Percentiles rank a stretch among this genome's conserved stretches.
phyloP scores from a whole-genome alignment of 2,797 vertebrate species.

The Aeoliscus strigatus region DNA sequence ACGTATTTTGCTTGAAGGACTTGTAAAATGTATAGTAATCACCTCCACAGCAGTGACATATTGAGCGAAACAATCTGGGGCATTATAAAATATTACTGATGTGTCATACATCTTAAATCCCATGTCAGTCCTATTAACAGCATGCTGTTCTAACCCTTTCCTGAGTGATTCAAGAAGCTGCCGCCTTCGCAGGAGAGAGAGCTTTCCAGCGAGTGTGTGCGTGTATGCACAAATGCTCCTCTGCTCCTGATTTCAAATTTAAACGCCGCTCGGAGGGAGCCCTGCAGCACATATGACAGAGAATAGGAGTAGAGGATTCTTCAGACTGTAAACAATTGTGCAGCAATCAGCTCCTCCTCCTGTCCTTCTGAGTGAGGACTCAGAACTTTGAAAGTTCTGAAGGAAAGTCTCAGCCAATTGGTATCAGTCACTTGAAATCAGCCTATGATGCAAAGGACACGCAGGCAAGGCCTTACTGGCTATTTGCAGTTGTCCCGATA shows the following conservation, averaged over 20 bases:
- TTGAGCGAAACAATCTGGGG: too few relatives aligned
- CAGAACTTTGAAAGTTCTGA: slow-evolving; percentile 41
- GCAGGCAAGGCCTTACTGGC: background rate
- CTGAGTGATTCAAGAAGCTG: slow-evolving; percentile 1
- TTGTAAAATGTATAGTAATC: too few relatives aligned
- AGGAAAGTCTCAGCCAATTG: slow-evolving; percentile 24
- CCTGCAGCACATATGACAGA: slow-evolving; percentile 44
- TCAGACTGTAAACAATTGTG: slow-evolving; percentile 45
- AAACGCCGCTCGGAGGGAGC: slow-evolving; percentile 54
- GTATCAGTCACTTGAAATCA: slow-evolving; percentile 15
- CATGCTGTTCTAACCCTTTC: background rate
- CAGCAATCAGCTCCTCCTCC: slow-evolving; percentile 19
- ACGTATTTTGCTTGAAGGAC: too few relatives aligned
- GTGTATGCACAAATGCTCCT: slow-evolving; percentile 15
- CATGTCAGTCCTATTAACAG: too few relatives aligned
- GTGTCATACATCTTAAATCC: too few relatives aligned
- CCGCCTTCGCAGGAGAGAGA: slow-evolving; percentile 1
- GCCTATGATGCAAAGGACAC: slow-evolving; percentile 20
- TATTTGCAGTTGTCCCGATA: too few relatives aligned
- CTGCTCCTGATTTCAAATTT: slow-evolving; percentile 45
- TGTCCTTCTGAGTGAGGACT: too few relatives aligned
- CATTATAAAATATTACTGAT: too few relatives aligned
- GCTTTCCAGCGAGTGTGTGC: too few relatives aligned
- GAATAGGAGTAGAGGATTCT: slow-evolving; percentile 28
- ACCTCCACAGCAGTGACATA: too few relatives aligned